These are phyloP conservation scores for Tipula confusa DNA, from an alignment of 2,888 invertebrate genomes.

Conservation along the genomic window DNA sequence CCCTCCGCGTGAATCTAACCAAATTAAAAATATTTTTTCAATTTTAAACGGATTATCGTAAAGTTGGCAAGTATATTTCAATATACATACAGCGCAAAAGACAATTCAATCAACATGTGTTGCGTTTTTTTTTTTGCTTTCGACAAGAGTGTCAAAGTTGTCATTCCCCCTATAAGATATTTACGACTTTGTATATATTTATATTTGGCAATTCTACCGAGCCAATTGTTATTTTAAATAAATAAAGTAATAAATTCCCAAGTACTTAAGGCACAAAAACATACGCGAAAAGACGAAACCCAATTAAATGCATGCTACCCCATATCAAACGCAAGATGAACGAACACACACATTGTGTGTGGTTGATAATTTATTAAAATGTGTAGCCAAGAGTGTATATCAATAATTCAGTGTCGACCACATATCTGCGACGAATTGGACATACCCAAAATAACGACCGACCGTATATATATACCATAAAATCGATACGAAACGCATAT, in stretches of 20 bases:
- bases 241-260: neutral
- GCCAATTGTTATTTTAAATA: constrained; percentile 20
- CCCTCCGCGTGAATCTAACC: neutral
- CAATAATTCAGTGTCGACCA: neutral
- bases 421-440: constrained; percentile 7
- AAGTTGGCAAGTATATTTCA: neutral
- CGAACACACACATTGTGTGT: neutral
- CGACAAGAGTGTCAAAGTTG: neutral
- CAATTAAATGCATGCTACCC: neutral
- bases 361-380: neutral
- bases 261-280: neutral
- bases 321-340: neutral
- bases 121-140: neutral
- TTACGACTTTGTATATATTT: too few species aligned
- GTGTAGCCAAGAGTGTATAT: neutral
- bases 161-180: neutral
- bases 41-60: neutral
- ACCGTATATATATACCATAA: neutral
- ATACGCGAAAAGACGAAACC: too few species aligned
- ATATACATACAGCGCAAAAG: neutral
- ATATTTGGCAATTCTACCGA: neutral
- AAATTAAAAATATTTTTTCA: neutral
- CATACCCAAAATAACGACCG: neutral
- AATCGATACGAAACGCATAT: neutral
- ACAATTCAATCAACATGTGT: constrained; percentile 1